phyloP scores from a whole-genome alignment of 2,113 vertebrate species.

The Crotalus horridus region DNA sequence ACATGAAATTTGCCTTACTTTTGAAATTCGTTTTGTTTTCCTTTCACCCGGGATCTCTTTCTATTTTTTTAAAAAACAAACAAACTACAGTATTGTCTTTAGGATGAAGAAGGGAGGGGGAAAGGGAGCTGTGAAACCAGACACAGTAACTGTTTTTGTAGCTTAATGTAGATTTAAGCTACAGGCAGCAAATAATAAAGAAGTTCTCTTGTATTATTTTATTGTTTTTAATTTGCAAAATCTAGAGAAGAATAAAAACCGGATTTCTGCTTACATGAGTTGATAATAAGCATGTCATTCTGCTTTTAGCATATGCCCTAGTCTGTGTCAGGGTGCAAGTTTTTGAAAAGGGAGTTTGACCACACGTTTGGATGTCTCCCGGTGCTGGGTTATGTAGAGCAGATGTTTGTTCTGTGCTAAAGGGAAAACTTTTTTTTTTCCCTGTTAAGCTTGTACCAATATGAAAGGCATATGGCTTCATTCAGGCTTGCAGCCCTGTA shows the following conservation, averaged over 20 bases:
- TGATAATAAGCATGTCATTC: slow-evolving; percentile 85
- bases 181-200: slow-evolving; percentile 79
- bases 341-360: slow-evolving; percentile 83
- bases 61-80: slow-evolving; percentile 37
- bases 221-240: slow-evolving; percentile 75
- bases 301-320: slow-evolving; percentile 82
- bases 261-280: slow-evolving; percentile 78
- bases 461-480: slow-evolving; percentile 82
- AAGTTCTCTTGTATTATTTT: slow-evolving; percentile 77
- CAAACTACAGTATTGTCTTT: slow-evolving; percentile 79
- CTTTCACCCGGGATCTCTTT: slow-evolving; percentile 62
- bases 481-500: slow-evolving; percentile 81
- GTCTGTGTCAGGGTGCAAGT: slow-evolving; percentile 80
- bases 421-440: slow-evolving; percentile 79
- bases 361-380: slow-evolving; percentile 79
- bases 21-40: not conserved
- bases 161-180: slow-evolving; percentile 83
- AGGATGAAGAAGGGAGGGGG: slow-evolving; percentile 27
- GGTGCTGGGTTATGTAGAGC: slow-evolving; percentile 81
- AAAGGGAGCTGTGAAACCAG: slow-evolving; percentile 68
- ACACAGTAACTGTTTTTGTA: slow-evolving; percentile 78
- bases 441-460: slow-evolving; percentile 81
- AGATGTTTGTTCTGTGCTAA: slow-evolving; percentile 89
- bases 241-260: slow-evolving; percentile 80
- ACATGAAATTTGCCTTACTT: slow-evolving; percentile 70